Evolutionary conservation across 2,888 invertebrate species (phyloP).

Genomic region (Camponotus fellah): DNA sequence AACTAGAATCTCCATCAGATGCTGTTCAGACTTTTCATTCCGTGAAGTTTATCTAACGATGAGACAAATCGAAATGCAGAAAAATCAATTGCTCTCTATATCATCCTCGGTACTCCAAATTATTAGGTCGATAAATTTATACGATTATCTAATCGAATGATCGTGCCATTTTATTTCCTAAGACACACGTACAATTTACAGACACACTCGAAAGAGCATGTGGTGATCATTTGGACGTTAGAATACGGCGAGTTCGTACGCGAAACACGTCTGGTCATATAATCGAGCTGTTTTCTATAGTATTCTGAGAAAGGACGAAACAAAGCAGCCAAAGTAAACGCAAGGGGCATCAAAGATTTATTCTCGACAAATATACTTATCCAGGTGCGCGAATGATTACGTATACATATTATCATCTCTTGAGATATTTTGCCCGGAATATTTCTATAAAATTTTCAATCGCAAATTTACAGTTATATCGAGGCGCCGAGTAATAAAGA

Average conservation of each 20-base stretch:
- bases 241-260: conserved; percentile 50
- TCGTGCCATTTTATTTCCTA: not conserved
- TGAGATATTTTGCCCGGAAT: conserved; percentile 8
- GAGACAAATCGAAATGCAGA: conserved; percentile 6
- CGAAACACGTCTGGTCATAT: conserved; percentile 64
- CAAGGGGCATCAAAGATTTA: conserved; percentile 40
- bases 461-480: conserved; percentile 31
- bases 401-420: not conserved
- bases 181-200: not conserved
- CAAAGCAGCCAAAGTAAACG: conserved; percentile 29
- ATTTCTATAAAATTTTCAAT: conserved; percentile 16
- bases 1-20: conserved; percentile 12
- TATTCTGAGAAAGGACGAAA: conserved; percentile 44
- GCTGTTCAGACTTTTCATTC: conserved; percentile 17
- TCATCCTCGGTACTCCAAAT: conserved; percentile 2
- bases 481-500: conserved; percentile 40
- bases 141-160: conserved; percentile 9
- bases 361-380: not conserved
- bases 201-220: conserved; percentile 21
- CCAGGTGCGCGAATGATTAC: not conserved
- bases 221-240: conserved; percentile 53
- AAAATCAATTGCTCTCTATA: conserved; percentile 19
- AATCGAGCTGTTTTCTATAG: conserved; percentile 65
- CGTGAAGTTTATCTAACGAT: conserved; percentile 29
- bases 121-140: conserved; percentile 15